Percentiles rank a stretch among this genome's conserved stretches.
Evolutionary conservation across 37 sponge, comb jelly and placozoan genomes (phyloP).

Genomic region (Haliclona indistincta): DNA sequence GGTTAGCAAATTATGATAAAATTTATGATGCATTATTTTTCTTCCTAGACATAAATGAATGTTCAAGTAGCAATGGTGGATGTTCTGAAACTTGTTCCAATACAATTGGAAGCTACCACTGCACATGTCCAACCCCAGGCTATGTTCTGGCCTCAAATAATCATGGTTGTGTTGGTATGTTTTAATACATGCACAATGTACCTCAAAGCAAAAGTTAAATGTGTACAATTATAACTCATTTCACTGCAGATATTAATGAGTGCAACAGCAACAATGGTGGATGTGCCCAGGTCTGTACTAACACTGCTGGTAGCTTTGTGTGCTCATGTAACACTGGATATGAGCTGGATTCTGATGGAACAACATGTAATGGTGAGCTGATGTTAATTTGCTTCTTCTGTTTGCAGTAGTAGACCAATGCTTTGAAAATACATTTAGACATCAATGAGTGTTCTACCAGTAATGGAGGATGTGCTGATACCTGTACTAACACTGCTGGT

Average conservation of each 20-base stretch:
- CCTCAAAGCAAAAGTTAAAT: too few relatives aligned
- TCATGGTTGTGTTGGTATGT: conserved; percentile 11
- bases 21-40: too few relatives aligned
- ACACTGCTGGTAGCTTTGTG: conserved; percentile 18
- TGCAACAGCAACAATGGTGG: conserved; percentile 9
- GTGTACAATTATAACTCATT: too few relatives aligned
- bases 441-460: conserved; percentile 16
- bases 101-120: conserved; percentile 7
- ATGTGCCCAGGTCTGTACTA: conserved; percentile 27
- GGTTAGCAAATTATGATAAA: conserved; percentile 1
- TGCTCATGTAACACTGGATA: conserved; percentile 34
- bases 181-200: too few relatives aligned
- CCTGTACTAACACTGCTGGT: background rate
- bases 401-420: background rate
- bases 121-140: conserved; percentile 10
- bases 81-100: conserved; percentile 14
- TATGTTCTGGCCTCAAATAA: conserved; percentile 8
- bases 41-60: conserved; percentile 72
- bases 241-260: conserved; percentile 53
- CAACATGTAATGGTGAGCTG: too few relatives aligned
- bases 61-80: conserved; percentile 30
- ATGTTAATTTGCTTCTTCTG: background rate
- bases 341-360: background rate
- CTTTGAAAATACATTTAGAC: background rate
- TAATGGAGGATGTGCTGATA: conserved; percentile 6